A percentile compares a stretch with the other conserved stretches of the same genome.
Conservation (phyloP, 2,797 vertebrate genomes). For the Aphelocoma californica region DNA sequence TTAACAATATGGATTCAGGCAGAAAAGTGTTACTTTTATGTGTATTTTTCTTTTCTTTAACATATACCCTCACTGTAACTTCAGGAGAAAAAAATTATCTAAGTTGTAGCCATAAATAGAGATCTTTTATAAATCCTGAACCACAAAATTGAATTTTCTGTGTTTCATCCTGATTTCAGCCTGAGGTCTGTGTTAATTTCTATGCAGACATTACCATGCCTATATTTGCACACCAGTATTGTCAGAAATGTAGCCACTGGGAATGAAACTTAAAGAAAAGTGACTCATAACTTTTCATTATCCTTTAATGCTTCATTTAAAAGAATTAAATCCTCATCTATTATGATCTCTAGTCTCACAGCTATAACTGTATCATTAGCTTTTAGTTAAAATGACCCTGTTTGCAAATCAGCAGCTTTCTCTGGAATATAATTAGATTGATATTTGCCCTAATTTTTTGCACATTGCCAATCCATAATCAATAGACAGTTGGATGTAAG, state of each 20-base stretch:
- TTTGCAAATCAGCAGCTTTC: not conserved
- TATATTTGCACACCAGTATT: not conserved
- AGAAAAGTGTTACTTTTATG: not conserved
- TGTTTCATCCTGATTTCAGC: not conserved
- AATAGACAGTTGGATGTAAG: not conserved
- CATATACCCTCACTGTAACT: not conserved
- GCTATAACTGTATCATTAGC: not conserved
- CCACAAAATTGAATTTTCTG: not conserved
- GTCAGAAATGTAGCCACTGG: not conserved
- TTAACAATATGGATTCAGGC: not conserved
- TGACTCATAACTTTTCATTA: not conserved
- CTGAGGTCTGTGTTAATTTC: not conserved
- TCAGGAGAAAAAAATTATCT: not conserved
- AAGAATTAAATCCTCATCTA: not conserved
- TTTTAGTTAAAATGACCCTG: not conserved
- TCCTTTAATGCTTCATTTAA: not conserved
- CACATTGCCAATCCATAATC: not conserved
- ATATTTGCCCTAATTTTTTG: not conserved
- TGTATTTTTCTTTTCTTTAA: not conserved
- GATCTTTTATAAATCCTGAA: not conserved
- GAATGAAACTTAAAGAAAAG: not conserved
- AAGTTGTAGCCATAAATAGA: not conserved
- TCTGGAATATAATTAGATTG: not conserved
- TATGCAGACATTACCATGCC: not conserved
- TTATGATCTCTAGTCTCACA: not conserved